Percentiles rank a stretch among this genome's conserved stretches.
Evolutionary conservation across 1,140 invertebrate genomes (phyloP).

Genomic region (Drosophila rufa): DNA sequence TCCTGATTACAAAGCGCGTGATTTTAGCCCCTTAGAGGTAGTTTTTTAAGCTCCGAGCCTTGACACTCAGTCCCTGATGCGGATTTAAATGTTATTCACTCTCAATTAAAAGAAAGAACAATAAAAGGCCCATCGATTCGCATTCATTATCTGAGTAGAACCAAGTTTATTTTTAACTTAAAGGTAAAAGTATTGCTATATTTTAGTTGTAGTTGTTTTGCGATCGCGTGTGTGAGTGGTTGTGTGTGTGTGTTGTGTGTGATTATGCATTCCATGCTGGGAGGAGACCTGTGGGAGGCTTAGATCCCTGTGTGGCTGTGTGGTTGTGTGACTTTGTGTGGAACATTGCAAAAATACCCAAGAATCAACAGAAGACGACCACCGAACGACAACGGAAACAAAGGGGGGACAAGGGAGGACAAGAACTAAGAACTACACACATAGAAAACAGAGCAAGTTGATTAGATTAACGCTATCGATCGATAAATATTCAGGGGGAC

Average conservation of each 20-base stretch:
- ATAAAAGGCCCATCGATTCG: background rate
- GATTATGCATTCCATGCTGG: constrained; percentile 57
- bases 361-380: constrained; percentile 49
- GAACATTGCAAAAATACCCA: constrained; percentile 56
- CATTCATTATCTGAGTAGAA: constrained; percentile 51
- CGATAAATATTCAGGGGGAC: constrained; percentile 21
- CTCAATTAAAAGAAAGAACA: background rate
- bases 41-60: too few species aligned
- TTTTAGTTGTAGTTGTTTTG: constrained; percentile 75
- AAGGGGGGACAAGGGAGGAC: background rate
- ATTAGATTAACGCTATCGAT: constrained; percentile 57
- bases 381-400: constrained; percentile 48
- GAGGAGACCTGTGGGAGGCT: constrained; percentile 20
- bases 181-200: constrained; percentile 76
- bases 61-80: too few species aligned
- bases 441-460: constrained; percentile 49
- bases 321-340: background rate
- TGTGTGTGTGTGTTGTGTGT: constrained; percentile 56
- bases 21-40: too few species aligned
- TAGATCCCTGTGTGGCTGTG: constrained; percentile 28
- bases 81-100: too few species aligned
- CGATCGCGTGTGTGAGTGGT: constrained; percentile 56
- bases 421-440: constrained; percentile 28
- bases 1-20: too few species aligned
- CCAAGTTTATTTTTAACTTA: constrained; percentile 76